Base-by-base conservation (phyloP, 2,113 vertebrate species). In the Semicossyphus pulcher region DNA sequence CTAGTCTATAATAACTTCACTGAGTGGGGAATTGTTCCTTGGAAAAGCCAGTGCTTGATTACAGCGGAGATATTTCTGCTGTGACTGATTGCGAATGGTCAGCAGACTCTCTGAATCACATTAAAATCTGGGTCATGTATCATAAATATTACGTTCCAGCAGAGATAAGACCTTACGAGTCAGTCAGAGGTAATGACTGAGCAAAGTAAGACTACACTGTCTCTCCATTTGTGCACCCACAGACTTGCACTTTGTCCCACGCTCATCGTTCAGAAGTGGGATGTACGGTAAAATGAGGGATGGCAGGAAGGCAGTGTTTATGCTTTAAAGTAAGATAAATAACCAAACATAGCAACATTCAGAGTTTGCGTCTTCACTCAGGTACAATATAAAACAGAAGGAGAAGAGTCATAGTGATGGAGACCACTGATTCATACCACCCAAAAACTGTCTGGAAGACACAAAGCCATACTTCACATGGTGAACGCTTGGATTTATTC, bases 361-460 rank as follows among this genome's bases (percentile, higher is more conserved):
- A 57, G 28, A 28, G 12, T 54, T 20, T 7, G 6, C 3, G 31
- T 29, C 41, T 10, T 51, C n/a, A 47, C 29, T 21, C 10, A 8
- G 21, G 10, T 52, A 42, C 3, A 44, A 31, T 14, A 52, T 18
- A 41, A 26, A 60, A 28, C 2, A 7, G 15, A 3, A 31, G 8
- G n/a, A 6, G 4, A 36, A 36, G 42, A 34, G n/a, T 65, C 16
- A 18, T 0, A 7, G 15, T 7, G 11, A 72, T 67, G 11, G 14
- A 49, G n/a, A 37, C 23, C n/a, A 57, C 16, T 52, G 65, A 76
- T 76, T 42, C 3, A 41, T 10, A 72, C 51, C 42, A 41, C n/a
- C 28, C 39, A 42, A 11, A 42, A 15, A 2, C 20, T 39, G 10
- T 11, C 31, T 20, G 10, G n/a, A 44, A 28, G 28, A 59, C 34